Evolutionary conservation across 2,113 vertebrate species (phyloP).

Genomic region (Ondatra zibethicus): DNA sequence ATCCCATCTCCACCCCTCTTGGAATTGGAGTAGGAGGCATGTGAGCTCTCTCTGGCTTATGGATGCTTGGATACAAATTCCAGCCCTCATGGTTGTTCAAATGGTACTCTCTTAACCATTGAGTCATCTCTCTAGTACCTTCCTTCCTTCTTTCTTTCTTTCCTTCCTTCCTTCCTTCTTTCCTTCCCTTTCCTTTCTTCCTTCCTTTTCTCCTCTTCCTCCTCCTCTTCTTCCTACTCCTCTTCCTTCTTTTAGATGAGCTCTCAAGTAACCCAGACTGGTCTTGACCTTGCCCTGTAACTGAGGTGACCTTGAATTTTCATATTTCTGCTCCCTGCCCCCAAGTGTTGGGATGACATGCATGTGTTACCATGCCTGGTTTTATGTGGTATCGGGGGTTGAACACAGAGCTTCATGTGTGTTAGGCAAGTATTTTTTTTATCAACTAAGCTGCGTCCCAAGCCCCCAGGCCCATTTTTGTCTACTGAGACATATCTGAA

Average conservation of each 20-base stretch:
- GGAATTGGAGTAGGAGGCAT: not conserved
- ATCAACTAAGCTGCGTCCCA: not conserved
- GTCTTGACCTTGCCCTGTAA: not conserved
- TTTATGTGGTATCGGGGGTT: not conserved
- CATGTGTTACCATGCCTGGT: not conserved
- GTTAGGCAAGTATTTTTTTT: not conserved
- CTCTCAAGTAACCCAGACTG: not conserved
- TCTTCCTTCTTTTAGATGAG: not conserved
- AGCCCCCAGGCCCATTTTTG: not conserved
- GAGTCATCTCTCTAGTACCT: not conserved
- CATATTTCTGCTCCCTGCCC: not conserved
- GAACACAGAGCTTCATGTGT: not conserved
- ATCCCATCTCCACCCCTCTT: not conserved
- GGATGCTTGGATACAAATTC: not conserved
- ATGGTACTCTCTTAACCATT: not conserved
- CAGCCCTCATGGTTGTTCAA: not conserved
- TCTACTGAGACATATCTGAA: not conserved
- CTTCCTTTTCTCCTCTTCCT: not conserved
- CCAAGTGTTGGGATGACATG: not conserved
- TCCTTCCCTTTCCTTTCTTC: fast-evolving
- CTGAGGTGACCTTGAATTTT: not conserved
- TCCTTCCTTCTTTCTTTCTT: no score
- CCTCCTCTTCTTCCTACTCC: not conserved
- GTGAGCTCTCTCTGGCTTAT: not conserved
- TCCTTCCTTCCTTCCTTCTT: not conserved